Evolutionary conservation across 2,888 invertebrate species (phyloP), one percentile per base, ranked within the genome.

Genomic region (Malachius bipustulatus): DNA sequence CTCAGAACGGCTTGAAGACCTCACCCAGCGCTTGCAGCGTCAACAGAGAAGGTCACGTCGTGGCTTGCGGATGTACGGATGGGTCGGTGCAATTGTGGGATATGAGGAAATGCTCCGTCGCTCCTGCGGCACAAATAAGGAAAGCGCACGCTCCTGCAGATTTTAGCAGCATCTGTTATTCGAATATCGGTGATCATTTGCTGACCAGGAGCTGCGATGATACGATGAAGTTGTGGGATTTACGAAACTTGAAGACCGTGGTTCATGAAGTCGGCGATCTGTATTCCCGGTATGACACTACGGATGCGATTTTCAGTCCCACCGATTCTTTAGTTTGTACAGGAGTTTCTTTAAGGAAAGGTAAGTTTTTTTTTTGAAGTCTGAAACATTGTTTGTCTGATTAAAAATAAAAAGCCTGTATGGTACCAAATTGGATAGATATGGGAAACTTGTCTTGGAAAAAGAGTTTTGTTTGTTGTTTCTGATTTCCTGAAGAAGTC

Each of bases 11-110:
- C 0, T 66, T 91, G 0, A 83, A 83, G 56, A 83, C 87, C 0
- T 73, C 80, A 39, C 47, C 47, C 6, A 45, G 46, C 2, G 40
- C 44, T n/a, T 37, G 55, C 3, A 52, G 75, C 0, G 94, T 81
- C 56, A 88, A 81, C 31, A 67, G 82, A 31, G 56, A 57, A 27
- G 57, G 41, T 4, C 37, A 42, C 16, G 24, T 38, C 4, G 30
- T 36, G 14, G 8, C 31, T 0, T 87, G 88, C 37, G 97, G 84
- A 0, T 96, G 97, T 55, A 74, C 73, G 29, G 98, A 99, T 62
- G 98, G 98, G 0, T 90, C 89, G 0, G 74, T 96, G 35, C 97
- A 97, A 61, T 79, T 96, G 66, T 98, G 98, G 97, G 97, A 98
- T 56, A 82, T 89, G 33, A 73, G 93, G 15, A 88, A 82, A 55